phyloP scores from a whole-genome alignment of 2,113 vertebrate species.

The Empidonax traillii region DNA sequence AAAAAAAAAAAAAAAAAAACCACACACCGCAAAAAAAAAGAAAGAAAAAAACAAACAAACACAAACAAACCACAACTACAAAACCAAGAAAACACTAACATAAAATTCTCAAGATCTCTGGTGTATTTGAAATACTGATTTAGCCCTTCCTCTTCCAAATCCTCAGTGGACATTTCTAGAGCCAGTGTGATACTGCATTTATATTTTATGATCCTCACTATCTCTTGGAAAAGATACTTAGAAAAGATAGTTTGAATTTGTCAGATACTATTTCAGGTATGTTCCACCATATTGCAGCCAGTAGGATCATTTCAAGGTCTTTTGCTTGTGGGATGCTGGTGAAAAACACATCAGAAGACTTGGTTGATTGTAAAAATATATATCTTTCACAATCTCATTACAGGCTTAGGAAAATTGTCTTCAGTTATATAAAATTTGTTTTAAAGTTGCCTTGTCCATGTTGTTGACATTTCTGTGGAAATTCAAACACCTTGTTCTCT shows the following conservation, averaged over 20 bases:
- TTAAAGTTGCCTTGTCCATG: not conserved
- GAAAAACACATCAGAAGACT: not conserved
- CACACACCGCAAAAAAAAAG: not conserved
- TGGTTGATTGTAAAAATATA: not conserved
- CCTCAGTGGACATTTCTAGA: not conserved
- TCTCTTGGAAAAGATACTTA: not conserved
- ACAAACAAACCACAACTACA: too few relatives aligned
- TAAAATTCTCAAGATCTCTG: not conserved
- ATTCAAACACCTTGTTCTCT: not conserved
- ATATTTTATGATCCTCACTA: not conserved
- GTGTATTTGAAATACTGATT: not conserved
- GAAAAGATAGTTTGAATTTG: not conserved
- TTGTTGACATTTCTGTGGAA: not conserved
- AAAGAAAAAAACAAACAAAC: fast-evolving
- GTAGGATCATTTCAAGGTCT: not conserved
- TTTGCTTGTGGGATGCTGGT: not conserved
- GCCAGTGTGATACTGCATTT: not conserved
- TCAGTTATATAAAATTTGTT: not conserved
- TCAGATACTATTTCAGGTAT: not conserved
- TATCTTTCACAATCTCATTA: not conserved
- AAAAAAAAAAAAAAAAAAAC: not conserved
- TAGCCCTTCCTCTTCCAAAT: not conserved
- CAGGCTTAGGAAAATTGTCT: not conserved
- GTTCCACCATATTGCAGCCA: not conserved
- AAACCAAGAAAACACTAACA: not conserved